phyloP scores from a whole-genome alignment of 2,797 vertebrate species.

The Protosalanx chinensis region DNA sequence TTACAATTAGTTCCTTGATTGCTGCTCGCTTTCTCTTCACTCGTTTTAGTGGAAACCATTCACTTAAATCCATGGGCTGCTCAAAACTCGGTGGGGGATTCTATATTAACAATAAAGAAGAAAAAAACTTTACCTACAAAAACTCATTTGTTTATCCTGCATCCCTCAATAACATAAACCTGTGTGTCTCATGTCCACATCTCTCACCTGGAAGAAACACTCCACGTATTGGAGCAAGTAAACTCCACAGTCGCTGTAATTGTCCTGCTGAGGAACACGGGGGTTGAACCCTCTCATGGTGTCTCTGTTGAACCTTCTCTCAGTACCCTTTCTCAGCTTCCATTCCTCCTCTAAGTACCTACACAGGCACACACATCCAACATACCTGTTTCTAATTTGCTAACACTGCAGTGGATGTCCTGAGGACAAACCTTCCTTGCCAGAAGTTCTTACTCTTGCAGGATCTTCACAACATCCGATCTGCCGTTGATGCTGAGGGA shows the following conservation, averaged over 20 bases:
- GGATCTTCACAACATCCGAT: constrained; percentile 78
- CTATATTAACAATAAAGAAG: constrained; percentile 53
- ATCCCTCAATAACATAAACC: neutral
- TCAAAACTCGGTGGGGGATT: constrained; percentile 80
- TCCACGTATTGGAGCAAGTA: constrained; percentile 84
- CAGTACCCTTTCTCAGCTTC: constrained; percentile 80
- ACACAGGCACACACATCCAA: no score
- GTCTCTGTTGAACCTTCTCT: constrained; percentile 80
- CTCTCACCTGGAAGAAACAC: constrained; percentile 81
- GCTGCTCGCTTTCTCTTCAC: constrained; percentile 83
- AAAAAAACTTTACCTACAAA: neutral
- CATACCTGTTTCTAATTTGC: no score
- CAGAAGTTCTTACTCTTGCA: constrained; percentile 78
- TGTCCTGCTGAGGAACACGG: constrained; percentile 84
- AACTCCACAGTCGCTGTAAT: constrained; percentile 84
- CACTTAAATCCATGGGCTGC: constrained; percentile 78
- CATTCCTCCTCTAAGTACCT: constrained; percentile 86
- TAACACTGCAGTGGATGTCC: neutral
- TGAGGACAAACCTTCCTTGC: neutral
- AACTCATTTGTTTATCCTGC: neutral
- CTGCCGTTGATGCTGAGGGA: constrained; percentile 77
- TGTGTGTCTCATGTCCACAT: neutral
- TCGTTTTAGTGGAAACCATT: constrained; percentile 81
- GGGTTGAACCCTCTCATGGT: constrained; percentile 81
- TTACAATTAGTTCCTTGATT: constrained; percentile 78